Percentiles rank a stretch among this genome's conserved stretches.
Conservation (phyloP, 2,888 invertebrate genomes). For the Cremastobaeus sp. region DNA sequence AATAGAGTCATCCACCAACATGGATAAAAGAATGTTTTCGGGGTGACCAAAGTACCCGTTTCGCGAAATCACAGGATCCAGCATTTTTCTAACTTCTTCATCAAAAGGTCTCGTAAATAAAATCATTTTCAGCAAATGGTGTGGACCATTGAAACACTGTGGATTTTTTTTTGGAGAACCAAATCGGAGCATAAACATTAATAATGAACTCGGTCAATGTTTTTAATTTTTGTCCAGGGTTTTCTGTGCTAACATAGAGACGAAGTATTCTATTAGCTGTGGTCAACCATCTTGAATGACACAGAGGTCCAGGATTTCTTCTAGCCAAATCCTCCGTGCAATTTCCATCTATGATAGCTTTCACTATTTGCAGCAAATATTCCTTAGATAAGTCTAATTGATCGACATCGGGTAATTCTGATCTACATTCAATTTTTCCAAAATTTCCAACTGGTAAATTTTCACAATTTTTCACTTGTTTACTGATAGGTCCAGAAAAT, state of each 20-base stretch:
- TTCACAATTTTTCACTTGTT: neutral
- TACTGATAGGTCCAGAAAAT: neutral
- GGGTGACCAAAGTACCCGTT: slow-evolving; percentile 34
- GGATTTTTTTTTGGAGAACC: slow-evolving; percentile 34
- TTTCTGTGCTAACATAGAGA: slow-evolving; percentile 4
- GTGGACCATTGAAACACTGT: slow-evolving; percentile 20
- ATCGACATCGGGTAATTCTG: neutral
- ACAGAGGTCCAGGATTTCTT: slow-evolving; percentile 10
- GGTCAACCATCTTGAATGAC: slow-evolving; percentile 35
- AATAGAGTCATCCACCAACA: slow-evolving; percentile 27
- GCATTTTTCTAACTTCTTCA: slow-evolving; percentile 37
- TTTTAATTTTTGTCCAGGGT: neutral
- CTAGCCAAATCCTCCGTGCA: neutral
- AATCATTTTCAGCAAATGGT: neutral
- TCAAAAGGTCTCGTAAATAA: slow-evolving; percentile 11
- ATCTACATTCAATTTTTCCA: neutral
- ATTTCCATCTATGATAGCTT: neutral
- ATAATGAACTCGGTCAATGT: neutral
- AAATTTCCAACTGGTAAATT: neutral
- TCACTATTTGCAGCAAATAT: neutral
- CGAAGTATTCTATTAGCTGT: neutral
- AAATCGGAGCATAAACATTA: slow-evolving; percentile 28
- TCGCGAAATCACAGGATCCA: slow-evolving; percentile 38
- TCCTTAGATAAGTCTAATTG: neutral
- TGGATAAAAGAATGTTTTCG: slow-evolving; percentile 32